A percentile compares a stretch with the other conserved stretches of the same genome.
Evolutionary conservation across 2,113 vertebrate species (phyloP).

Genomic region (Cyanocitta stelleri): DNA sequence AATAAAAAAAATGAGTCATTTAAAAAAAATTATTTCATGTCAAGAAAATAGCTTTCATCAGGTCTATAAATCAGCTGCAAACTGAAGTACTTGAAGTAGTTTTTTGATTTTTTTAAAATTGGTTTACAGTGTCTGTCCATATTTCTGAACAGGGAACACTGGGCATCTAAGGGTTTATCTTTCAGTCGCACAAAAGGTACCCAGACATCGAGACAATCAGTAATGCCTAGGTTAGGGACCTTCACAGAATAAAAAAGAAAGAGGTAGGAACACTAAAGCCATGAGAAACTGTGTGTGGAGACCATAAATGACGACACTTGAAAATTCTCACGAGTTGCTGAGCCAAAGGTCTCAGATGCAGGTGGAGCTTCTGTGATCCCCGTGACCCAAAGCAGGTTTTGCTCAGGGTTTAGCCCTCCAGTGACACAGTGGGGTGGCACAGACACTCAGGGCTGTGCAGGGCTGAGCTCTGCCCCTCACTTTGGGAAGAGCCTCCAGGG

Average conservation of each 20-base stretch:
- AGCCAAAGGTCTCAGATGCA: not conserved
- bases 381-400: not conserved
- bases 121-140: not conserved
- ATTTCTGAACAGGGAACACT: not conserved
- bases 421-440: not conserved
- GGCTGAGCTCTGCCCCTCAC: not conserved
- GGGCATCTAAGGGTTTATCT: not conserved
- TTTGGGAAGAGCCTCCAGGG: not conserved
- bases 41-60: not conserved
- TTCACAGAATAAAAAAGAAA: not conserved
- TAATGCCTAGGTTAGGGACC: not conserved
- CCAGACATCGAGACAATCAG: not conserved
- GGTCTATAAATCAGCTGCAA: not conserved
- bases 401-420: not conserved
- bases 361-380: not conserved
- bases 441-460: not conserved
- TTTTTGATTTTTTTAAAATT: fast-evolving
- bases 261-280: not conserved
- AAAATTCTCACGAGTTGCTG: not conserved
- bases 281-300: not conserved
- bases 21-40: not conserved
- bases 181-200: not conserved
- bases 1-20: not conserved
- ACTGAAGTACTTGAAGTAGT: not conserved
- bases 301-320: not conserved